Percentiles rank a stretch among this genome's conserved stretches.
These are phyloP conservation scores for Aphrocallistes beatrix DNA, from an alignment of 37 sponge, comb jelly and placozoan species.

Conservation along the genomic window DNA sequence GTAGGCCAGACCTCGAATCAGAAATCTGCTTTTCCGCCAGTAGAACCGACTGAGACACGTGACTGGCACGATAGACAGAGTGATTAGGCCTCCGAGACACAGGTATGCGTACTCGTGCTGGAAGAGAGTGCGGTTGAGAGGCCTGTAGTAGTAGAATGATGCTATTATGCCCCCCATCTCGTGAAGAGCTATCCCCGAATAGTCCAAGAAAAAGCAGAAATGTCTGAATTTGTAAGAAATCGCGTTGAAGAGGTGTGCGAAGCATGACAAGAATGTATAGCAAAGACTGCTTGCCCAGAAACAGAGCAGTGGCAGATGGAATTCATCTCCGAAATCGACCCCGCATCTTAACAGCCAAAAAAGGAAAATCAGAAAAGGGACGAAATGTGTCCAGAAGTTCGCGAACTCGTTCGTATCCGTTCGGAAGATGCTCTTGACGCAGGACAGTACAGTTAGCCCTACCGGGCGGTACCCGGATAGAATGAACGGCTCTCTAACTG, in stretches of 20 bases:
- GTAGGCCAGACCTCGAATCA: conserved; percentile 27
- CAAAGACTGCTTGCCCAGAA: conserved; percentile 35
- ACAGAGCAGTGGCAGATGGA: conserved; percentile 45
- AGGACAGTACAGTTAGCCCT: neutral
- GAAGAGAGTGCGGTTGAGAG: neutral
- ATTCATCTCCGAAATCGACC: neutral
- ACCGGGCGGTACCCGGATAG: conserved; percentile 33
- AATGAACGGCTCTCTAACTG: conserved; percentile 40
- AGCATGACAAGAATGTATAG: conserved; percentile 43
- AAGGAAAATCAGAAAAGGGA: conserved; percentile 32
- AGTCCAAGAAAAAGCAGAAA: conserved; percentile 64
- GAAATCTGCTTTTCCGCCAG: conserved; percentile 33
- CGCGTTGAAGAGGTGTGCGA: conserved; percentile 47
- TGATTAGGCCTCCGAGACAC: neutral
- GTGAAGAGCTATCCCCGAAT: conserved; percentile 54
- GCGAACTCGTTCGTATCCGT: conserved; percentile 44
- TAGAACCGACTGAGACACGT: conserved; percentile 38
- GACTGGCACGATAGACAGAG: conserved; percentile 21
- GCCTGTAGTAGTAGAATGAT: conserved; percentile 31
- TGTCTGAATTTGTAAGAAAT: conserved; percentile 26
- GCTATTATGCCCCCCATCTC: conserved; percentile 27
- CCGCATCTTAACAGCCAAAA: conserved; percentile 23
- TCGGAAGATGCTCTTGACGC: conserved; percentile 24
- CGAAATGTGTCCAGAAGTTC: conserved; percentile 70
- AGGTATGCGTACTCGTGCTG: conserved; percentile 15